Evolutionary conservation across 2,113 vertebrate species (phyloP).

Genomic region (Cavia porcellus): DNA sequence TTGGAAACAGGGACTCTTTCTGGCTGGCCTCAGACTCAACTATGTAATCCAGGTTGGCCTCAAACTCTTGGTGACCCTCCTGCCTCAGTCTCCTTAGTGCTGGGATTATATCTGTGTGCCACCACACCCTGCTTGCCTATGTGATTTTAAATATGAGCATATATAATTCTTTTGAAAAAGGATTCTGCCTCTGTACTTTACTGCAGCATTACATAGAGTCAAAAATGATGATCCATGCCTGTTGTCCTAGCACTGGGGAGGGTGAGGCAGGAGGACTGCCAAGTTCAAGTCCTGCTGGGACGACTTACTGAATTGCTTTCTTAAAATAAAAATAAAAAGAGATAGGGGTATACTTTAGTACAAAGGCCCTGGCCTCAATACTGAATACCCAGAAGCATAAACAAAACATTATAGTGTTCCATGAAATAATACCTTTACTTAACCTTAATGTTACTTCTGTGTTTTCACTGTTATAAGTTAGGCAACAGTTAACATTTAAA

Average conservation of each 20-base stretch:
- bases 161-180: constrained; percentile 6
- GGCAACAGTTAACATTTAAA: background rate
- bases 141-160: constrained; percentile 32
- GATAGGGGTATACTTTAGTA: background rate
- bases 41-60: background rate
- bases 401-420: background rate
- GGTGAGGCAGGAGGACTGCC: background rate
- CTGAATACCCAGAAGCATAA: background rate
- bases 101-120: background rate
- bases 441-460: background rate
- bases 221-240: background rate
- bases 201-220: background rate
- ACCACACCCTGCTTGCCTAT: background rate
- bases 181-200: background rate
- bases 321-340: background rate
- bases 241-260: background rate
- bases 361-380: background rate
- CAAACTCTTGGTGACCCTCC: background rate
- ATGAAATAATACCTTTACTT: background rate
- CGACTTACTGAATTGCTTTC: background rate
- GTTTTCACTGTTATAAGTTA: constrained; percentile 4
- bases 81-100: background rate
- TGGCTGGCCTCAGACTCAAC: background rate
- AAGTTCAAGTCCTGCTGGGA: background rate
- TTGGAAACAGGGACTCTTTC: background rate